Evolutionary conservation across 2,113 vertebrate genomes (phyloP).

Genomic region (Pelusios castaneus): DNA sequence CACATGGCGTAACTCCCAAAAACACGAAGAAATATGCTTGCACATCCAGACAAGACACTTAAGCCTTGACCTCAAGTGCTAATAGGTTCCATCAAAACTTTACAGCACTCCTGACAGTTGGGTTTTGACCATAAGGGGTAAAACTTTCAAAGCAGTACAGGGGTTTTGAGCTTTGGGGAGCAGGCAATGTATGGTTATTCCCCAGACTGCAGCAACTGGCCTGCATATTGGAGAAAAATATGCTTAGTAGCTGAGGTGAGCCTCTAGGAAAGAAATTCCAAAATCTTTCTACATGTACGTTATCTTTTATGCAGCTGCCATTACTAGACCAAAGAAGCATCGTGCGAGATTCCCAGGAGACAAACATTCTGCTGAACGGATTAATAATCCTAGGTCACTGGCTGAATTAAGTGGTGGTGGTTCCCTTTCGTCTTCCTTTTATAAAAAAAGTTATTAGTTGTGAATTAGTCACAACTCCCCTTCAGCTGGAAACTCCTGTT

Average conservation of each 20-base stretch:
- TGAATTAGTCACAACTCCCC: not conserved
- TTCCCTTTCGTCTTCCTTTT: not conserved
- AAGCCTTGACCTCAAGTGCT: not conserved
- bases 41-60: not conserved
- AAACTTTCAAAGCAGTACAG: conserved; percentile 1
- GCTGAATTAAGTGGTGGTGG: rapidly evolving
- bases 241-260: not conserved
- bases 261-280: not conserved
- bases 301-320: not conserved
- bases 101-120: not conserved
- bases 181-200: not conserved
- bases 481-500: not conserved
- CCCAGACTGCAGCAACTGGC: not conserved
- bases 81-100: conserved; percentile 20
- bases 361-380: not conserved
- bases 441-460: not conserved
- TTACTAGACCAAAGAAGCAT: not conserved
- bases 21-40: conserved; percentile 11
- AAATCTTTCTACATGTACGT: not conserved
- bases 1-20: not conserved
- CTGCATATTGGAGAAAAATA: not conserved
- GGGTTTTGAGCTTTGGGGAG: not conserved
- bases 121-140: not conserved
- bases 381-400: rapidly evolving
- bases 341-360: rapidly evolving